Base-by-base conservation (phyloP, 2,113 vertebrate genomes). In the Parotia lawesii region DNA sequence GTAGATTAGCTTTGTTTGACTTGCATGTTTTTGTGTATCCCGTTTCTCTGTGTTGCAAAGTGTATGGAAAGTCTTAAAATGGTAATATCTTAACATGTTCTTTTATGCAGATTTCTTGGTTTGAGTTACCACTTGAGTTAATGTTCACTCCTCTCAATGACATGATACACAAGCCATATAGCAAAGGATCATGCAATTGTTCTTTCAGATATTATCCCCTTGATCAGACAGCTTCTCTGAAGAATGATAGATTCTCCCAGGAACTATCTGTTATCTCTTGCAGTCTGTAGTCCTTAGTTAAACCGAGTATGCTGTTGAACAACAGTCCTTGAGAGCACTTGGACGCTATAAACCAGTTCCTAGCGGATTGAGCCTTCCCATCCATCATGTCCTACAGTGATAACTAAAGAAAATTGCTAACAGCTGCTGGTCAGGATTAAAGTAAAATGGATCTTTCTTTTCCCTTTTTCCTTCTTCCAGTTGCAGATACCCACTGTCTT, bases 371-470 rank as follows among this genome's bases (percentile, higher is more conserved):
- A 85, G 42, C 94, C 61, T 95, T 83, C 69, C 51, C 58, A 96
- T 97, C 79, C 90, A 94, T 97, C 90, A 95, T 3, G n/a, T 93
- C 90, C 82, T 72, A 61, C 71, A 57, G 87, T 31, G 87, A 90
- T 80, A 95, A 90, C 87, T 95, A 65, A 95, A 83, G 92, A 92
- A 86, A 97, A 96, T 95, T 94, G 88, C 50, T 62, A 94, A 87
- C 40, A 93, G 64, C 85, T 96, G 60, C 83, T 93, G 85, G 58
- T 94, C 47, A 88, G 76, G 72, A 85, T 88, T 80, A 86, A 86
- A 92, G 84, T 60, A 82, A 85, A 95, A 94, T 92, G 77, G 50
- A 65, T 83, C 72, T 80, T 83, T 75, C 74, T 72, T 62, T 79
- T 65, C 78, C 31, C 40, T 73, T 77, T 96, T 83, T 51, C 3